phyloP scores from a whole-genome alignment of 2,888 invertebrate genomes.

The Epiperipatus broadwayi region DNA sequence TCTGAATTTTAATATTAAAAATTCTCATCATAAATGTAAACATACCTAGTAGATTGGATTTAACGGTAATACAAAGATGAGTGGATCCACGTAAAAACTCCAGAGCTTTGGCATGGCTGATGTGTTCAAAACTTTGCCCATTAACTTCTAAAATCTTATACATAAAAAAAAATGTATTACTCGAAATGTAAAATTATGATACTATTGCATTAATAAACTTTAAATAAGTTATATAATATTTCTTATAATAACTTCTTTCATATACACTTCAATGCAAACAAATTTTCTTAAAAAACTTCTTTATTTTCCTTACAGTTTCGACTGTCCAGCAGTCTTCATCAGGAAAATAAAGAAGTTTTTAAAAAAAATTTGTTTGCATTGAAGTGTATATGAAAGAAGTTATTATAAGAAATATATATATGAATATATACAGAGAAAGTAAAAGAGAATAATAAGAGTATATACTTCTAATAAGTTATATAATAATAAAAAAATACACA shows the following conservation, averaged over 20 bases:
- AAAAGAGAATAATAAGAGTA: too few species aligned
- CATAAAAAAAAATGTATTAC: constrained; percentile 15
- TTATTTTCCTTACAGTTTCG: too few species aligned
- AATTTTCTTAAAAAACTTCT: constrained; percentile 5
- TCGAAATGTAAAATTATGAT: constrained; percentile 1
- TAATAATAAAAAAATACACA: too few species aligned
- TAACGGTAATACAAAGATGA: constrained; percentile 85
- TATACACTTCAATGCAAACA: not conserved
- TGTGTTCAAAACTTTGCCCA: constrained; percentile 84
- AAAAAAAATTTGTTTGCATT: too few species aligned
- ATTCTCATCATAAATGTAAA: too few species aligned
- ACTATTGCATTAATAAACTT: constrained; percentile 1
- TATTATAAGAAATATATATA: too few species aligned
- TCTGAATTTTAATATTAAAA: too few species aligned
- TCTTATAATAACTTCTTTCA: not conserved
- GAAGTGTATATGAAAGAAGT: too few species aligned
- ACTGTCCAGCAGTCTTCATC: too few species aligned
- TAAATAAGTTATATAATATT: not conserved
- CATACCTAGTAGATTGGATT: constrained; percentile 72
- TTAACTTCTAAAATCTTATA: constrained; percentile 86
- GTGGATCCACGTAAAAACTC: constrained; percentile 83
- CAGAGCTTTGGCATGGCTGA: constrained; percentile 70
- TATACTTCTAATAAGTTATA: too few species aligned
- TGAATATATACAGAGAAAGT: too few species aligned
- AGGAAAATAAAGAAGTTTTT: too few species aligned